These are phyloP conservation scores for Apis dorsata DNA, from an alignment of 1,140 invertebrate species.

Conservation along the genomic window DNA sequence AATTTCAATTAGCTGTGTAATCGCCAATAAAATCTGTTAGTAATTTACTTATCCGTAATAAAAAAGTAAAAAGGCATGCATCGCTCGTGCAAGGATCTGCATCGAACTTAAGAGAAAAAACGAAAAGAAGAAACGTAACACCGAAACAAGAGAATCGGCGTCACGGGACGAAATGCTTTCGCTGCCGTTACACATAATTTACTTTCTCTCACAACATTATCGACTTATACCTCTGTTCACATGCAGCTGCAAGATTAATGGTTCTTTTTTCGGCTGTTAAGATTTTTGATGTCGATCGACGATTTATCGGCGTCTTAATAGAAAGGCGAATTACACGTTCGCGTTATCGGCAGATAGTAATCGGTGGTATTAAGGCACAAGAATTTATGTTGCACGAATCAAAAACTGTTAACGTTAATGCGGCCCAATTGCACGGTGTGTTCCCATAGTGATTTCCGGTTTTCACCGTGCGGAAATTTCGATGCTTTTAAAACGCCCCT, in stretches of 20 bases:
- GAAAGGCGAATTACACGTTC: slow-evolving; percentile 39
- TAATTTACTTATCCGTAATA: too few species aligned
- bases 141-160: slow-evolving; percentile 33
- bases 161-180: slow-evolving; percentile 17
- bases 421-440: neutral
- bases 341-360: slow-evolving; percentile 30
- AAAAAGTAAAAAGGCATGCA: too few species aligned
- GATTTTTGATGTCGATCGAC: slow-evolving; percentile 43
- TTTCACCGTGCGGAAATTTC: neutral
- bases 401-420: slow-evolving; percentile 6
- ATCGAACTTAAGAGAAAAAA: neutral
- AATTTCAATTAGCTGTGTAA: too few species aligned
- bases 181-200: slow-evolving; percentile 56
- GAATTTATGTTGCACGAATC: slow-evolving; percentile 4
- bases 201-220: slow-evolving; percentile 59
- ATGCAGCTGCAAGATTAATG: slow-evolving; percentile 58
- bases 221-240: slow-evolving; percentile 51
- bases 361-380: slow-evolving; percentile 1
- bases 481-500: neutral
- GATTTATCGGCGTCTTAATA: slow-evolving; percentile 35
- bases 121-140: slow-evolving; percentile 12
- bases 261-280: slow-evolving; percentile 38
- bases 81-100: neutral
- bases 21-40: too few species aligned
- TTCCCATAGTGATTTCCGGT: neutral